A percentile compares a stretch with the other conserved stretches of the same genome.
phyloP scores from a whole-genome alignment of 2,888 invertebrate genomes.

The Gari tellinella region DNA sequence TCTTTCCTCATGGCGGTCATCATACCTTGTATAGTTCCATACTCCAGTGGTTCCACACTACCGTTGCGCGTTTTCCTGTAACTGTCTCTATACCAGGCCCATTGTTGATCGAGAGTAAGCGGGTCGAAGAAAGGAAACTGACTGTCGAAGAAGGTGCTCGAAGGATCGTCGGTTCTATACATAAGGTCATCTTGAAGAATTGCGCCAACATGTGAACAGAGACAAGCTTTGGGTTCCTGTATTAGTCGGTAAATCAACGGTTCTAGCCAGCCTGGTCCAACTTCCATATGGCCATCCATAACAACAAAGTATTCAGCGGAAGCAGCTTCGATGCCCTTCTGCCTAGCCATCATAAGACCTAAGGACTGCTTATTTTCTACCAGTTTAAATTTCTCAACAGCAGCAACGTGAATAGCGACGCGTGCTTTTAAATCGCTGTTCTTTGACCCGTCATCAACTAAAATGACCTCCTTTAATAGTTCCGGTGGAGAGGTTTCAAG shows the following conservation, averaged over 20 bases:
- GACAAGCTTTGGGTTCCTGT: conserved; percentile 53
- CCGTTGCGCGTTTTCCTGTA: conserved; percentile 23
- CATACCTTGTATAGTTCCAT: conserved; percentile 46
- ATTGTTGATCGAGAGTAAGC: conserved; percentile 36
- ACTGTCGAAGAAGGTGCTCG: conserved; percentile 23
- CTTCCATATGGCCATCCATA: conserved; percentile 63
- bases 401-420: conserved; percentile 38
- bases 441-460: conserved; percentile 61
- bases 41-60: conserved; percentile 45
- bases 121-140: conserved; percentile 40
- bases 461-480: conserved; percentile 53
- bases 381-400: conserved; percentile 41
- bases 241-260: conserved; percentile 53
- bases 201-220: conserved; percentile 53
- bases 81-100: conserved; percentile 29
- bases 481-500: conserved; percentile 44
- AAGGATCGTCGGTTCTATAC: conserved; percentile 7
- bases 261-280: conserved; percentile 59
- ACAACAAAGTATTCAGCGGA: conserved; percentile 50
- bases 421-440: conserved; percentile 15
- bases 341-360: conserved; percentile 58
- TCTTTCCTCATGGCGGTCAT: conserved; percentile 48
- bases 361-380: conserved; percentile 33
- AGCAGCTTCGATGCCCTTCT: conserved; percentile 53
- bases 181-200: conserved; percentile 39